A percentile compares a stretch with the other conserved stretches of the same genome.
Conservation (phyloP, 2,888 invertebrate species). For the Drosophila neotestacea region DNA sequence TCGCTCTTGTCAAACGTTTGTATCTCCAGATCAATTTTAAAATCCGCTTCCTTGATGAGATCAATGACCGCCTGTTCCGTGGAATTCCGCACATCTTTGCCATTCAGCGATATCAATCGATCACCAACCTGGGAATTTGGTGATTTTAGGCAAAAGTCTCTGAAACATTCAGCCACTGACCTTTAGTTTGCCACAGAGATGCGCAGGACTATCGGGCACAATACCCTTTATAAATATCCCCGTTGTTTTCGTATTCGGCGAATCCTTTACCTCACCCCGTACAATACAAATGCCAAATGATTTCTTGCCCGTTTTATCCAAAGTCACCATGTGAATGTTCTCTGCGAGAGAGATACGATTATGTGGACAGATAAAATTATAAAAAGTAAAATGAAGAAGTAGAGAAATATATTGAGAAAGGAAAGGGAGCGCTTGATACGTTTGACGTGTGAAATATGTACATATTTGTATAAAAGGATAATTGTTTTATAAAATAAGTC, state of each 20-base stretch:
- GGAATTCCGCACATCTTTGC: conserved; percentile 94
- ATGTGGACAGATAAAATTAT: neutral
- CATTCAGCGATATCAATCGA: conserved; percentile 91
- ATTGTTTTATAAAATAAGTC: neutral
- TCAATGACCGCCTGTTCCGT: conserved; percentile 97
- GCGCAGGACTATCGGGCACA: conserved; percentile 96
- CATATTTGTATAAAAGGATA: neutral
- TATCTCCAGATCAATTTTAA: conserved; percentile 95
- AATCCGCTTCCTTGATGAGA: conserved; percentile 95
- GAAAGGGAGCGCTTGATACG: too few species aligned
- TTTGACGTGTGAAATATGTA: too few species aligned
- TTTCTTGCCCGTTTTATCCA: conserved; percentile 84
- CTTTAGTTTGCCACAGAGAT: conserved; percentile 93
- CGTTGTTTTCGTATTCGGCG: conserved; percentile 89
- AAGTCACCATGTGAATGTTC: conserved; percentile 77
- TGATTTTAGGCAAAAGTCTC: conserved; percentile 36
- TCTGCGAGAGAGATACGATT: conserved; percentile 54
- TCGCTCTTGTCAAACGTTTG: conserved; percentile 87
- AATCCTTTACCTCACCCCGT: conserved; percentile 92
- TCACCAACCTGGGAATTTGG: conserved; percentile 81
- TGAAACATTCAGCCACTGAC: conserved; percentile 84
- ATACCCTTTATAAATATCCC: conserved; percentile 99
- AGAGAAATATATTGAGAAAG: neutral
- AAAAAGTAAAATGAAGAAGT: too few species aligned
- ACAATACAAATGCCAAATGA: conserved; percentile 99